These are phyloP conservation scores for Drosophila robusta DNA, from an alignment of 2,888 invertebrate genomes.

Conservation along the genomic window DNA sequence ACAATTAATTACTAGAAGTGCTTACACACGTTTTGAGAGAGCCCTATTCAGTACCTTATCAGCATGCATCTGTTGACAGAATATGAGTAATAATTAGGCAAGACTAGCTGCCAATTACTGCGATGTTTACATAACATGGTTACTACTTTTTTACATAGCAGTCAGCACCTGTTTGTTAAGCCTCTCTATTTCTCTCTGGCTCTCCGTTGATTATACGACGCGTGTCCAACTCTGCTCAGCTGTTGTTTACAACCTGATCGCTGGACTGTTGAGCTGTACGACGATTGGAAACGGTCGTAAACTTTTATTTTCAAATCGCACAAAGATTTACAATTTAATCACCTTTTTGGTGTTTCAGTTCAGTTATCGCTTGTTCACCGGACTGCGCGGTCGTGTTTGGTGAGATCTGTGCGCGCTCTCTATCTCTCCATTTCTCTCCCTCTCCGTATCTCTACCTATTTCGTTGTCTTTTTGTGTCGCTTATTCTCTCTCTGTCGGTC, in stretches of 20 bases:
- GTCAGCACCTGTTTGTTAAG: slow-evolving; percentile 55
- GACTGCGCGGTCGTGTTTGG: slow-evolving; percentile 64
- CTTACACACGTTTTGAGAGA: neutral
- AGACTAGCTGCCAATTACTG: slow-evolving; percentile 22
- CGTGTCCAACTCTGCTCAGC: slow-evolving; percentile 54
- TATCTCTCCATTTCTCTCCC: slow-evolving; percentile 15
- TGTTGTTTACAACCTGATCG: slow-evolving; percentile 60
- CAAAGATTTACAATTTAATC: slow-evolving; percentile 70
- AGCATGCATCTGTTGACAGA: neutral
- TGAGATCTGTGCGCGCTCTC: slow-evolving; percentile 33
- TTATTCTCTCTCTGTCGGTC: slow-evolving; percentile 40
- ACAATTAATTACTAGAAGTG: neutral
- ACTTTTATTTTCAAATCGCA: slow-evolving; percentile 71
- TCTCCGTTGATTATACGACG: slow-evolving; percentile 53
- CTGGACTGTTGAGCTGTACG: slow-evolving; percentile 19
- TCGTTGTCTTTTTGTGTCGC: slow-evolving; percentile 18
- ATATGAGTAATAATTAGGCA: slow-evolving; percentile 24
- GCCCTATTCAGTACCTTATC: neutral
- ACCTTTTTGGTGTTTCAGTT: slow-evolving; percentile 66
- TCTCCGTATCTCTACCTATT: neutral
- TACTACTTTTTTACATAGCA: slow-evolving; percentile 42
- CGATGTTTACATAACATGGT: slow-evolving; percentile 60
- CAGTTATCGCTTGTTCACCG: slow-evolving; percentile 73
- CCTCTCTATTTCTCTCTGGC: slow-evolving; percentile 12
- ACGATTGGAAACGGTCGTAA: slow-evolving; percentile 40